phyloP scores from a whole-genome alignment of 2,797 vertebrate genomes.

The Oceanodroma leucorhoa region DNA sequence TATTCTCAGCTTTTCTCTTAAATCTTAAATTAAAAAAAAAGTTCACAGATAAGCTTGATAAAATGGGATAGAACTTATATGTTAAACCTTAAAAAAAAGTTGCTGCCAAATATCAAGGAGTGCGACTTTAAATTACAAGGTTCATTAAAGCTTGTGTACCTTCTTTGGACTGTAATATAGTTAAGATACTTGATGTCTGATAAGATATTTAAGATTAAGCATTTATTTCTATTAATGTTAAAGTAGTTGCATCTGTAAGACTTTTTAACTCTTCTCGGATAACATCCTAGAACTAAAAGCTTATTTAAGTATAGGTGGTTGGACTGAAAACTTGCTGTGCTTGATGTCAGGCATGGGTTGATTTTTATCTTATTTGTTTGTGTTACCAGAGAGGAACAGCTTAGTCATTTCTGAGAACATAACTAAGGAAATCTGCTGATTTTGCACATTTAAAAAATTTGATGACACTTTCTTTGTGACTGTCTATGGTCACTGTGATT shows the following conservation, averaged over 20 bases:
- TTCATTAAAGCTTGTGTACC: neutral
- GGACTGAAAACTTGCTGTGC: neutral
- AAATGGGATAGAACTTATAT: constrained; percentile 36
- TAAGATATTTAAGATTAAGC: neutral
- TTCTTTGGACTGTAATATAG: neutral
- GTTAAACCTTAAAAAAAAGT: constrained; percentile 47
- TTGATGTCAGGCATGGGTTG: neutral
- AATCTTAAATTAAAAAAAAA: neutral
- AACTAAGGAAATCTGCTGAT: neutral
- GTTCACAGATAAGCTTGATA: constrained; percentile 28
- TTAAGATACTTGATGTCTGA: neutral
- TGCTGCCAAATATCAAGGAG: constrained; percentile 41
- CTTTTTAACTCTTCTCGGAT: neutral
- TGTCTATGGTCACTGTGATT: neutral
- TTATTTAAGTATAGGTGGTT: neutral
- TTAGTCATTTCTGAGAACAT: neutral
- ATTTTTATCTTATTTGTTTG: neutral
- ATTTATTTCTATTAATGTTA: neutral
- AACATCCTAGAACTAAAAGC: neutral
- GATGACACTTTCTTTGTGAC: neutral
- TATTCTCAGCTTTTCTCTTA: neutral
- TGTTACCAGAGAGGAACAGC: neutral
- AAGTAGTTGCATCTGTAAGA: neutral
- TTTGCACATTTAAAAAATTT: neutral
- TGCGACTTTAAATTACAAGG: neutral